Percentiles rank a stretch among this genome's conserved stretches.
phyloP scores from a whole-genome alignment of 2,113 vertebrate genomes.

The Aramus guarauna region DNA sequence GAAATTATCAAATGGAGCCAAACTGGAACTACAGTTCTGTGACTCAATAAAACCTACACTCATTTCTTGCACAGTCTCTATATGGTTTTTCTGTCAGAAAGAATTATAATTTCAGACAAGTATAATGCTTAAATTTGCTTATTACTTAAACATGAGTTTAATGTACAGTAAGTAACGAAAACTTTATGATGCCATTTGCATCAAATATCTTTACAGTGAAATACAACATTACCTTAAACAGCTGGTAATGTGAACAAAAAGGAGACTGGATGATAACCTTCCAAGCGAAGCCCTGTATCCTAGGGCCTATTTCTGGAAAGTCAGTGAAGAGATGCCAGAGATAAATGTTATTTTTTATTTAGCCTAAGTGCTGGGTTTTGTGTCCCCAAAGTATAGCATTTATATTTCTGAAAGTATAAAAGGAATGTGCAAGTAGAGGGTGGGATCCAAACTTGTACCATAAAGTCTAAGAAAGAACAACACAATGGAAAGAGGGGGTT shows the following conservation, averaged over 20 bases:
- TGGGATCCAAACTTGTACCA: not conserved
- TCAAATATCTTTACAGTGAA: not conserved
- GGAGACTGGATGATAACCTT: not conserved
- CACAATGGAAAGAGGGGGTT: not conserved
- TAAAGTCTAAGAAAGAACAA: not conserved
- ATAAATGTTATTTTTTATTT: not conserved
- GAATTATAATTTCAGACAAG: not conserved
- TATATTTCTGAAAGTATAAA: not conserved
- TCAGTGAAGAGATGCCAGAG: not conserved
- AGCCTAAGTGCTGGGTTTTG: not conserved
- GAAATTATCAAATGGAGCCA: not conserved
- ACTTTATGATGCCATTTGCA: not conserved
- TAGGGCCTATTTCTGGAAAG: not conserved
- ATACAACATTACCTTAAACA: not conserved
- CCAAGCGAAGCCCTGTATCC: not conserved
- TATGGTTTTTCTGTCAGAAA: not conserved
- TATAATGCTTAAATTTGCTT: not conserved
- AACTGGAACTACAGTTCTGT: not conserved
- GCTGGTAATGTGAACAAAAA: not conserved
- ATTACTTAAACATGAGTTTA: not conserved
- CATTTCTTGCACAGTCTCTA: not conserved
- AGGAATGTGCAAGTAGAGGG: not conserved
- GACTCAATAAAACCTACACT: not conserved
- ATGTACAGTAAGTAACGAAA: not conserved
- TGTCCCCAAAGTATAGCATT: not conserved